Percentiles rank a stretch among this genome's conserved stretches.
Conservation (phyloP, 1,140 invertebrate species). For the Aphaenogaster ashmeadi region DNA sequence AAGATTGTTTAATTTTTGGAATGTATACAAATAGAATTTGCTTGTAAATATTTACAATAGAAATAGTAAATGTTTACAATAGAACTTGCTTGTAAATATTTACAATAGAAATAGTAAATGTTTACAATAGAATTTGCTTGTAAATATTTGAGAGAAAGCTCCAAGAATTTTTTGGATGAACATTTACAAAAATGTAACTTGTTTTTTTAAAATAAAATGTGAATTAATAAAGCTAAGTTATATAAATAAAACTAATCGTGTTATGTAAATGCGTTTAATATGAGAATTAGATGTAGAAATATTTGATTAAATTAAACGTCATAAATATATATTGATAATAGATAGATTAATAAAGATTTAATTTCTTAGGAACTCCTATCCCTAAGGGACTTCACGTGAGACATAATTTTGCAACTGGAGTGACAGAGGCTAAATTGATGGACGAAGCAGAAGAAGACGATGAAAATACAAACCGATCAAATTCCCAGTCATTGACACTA, state of each 20-base stretch:
- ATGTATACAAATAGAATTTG: background rate
- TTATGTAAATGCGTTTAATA: background rate
- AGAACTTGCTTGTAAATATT: background rate
- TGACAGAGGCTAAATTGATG: constrained; percentile 92
- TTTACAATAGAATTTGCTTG: background rate
- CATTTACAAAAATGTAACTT: background rate
- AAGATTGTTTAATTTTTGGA: background rate
- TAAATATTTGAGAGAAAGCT: background rate
- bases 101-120: too few species aligned
- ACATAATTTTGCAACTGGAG: constrained; percentile 91
- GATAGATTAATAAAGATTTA: background rate
- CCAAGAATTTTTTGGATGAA: background rate
- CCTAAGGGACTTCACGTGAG: constrained; percentile 92
- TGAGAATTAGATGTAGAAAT: background rate
- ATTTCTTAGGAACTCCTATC: constrained; percentile 89
- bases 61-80: background rate
- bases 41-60: background rate
- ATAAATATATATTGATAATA: background rate
- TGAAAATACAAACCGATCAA: constrained; percentile 80
- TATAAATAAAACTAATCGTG: background rate
- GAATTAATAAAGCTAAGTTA: background rate
- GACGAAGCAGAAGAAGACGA: constrained; percentile 84
- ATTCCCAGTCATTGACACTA: constrained; percentile 78
- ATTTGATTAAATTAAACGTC: background rate
- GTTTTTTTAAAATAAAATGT: constrained; percentile 21